Evolutionary conservation across 30 jellyfish, hydroid and myxozoan species (phyloP).

Genomic region (Mastigias papua): DNA sequence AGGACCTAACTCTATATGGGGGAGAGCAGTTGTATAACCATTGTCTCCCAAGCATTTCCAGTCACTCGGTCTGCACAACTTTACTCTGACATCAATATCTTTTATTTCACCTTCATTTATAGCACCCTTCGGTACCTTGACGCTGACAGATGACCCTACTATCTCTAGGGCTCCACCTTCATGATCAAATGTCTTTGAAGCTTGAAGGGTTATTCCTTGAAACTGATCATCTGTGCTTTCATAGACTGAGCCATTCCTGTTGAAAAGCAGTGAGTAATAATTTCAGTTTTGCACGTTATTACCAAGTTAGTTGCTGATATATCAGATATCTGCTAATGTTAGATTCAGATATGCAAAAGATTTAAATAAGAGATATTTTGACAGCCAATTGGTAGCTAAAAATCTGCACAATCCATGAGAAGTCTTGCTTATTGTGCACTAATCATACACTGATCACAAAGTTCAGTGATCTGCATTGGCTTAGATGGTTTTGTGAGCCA

Average conservation of each 20-base stretch:
- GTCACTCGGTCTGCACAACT: slow-evolving; percentile 34
- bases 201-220: not conserved
- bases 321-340: too few species aligned
- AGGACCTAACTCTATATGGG: slow-evolving; percentile 43
- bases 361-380: too few species aligned
- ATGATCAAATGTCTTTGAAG: not conserved
- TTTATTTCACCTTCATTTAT: slow-evolving; percentile 18
- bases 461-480: too few species aligned
- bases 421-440: too few species aligned
- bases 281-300: too few species aligned
- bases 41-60: slow-evolving; percentile 13
- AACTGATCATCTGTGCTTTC: not conserved
- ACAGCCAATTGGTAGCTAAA: too few species aligned
- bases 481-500: too few species aligned
- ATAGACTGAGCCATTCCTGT: not conserved
- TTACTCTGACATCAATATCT: slow-evolving; percentile 1
- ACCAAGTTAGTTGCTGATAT: too few species aligned
- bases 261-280: not conserved
- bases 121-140: slow-evolving; percentile 40
- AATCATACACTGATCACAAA: too few species aligned
- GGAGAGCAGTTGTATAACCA: slow-evolving; percentile 12
- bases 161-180: slow-evolving; percentile 22
- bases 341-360: too few species aligned
- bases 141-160: slow-evolving; percentile 20
- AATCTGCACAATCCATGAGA: too few species aligned